Evolutionary conservation across 1,140 invertebrate genomes (phyloP), one percentile per base, ranked within the genome.

Genomic region (Magallana angulata): DNA sequence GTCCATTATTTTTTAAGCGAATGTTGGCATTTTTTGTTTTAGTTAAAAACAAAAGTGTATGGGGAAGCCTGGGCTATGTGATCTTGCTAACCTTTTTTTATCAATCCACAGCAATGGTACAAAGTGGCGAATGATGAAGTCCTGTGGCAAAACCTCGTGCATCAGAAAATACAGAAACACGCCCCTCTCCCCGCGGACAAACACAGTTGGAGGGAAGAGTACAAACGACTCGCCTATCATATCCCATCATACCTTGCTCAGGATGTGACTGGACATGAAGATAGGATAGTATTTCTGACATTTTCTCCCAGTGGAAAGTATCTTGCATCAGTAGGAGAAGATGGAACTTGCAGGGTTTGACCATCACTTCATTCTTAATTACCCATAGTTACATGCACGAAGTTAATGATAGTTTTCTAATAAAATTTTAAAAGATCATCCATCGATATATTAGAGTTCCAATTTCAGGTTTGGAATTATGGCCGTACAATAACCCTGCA

Each of bases 391-490:
- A 24, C 24, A 24, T 24, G 24, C 24, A 24, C 24, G 24, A 24
- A 24, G 24, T 24, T 24, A 24, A 24, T 24, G 24, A 24, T 24
- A 24, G 24, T 24, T 24, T 24, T 24, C 24, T 24, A 24, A 1
- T 24, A 24, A 24, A 24, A 24, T 24, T 24, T 24, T 24, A 24
- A 24, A 24, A 24, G 24, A 24, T 24, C 24, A 24, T 24, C 24
- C 24, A 24, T 24, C 24, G 36, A 48, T 48, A 48, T 48, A 2
- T 4, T 5, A 48, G 36, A 48, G 36, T 76, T 76, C 30, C 14
- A 30, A 12, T 76, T 76, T 76, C 14, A 76, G 68, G 9, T 76
- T 11, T 76, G 68, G 68, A 76, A 76, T 76, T 76, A 76, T 76
- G 24, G 24, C 24, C 9, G 24, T 76, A 36, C 24, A 30, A 24